A percentile compares a stretch with the other conserved stretches of the same genome.
phyloP scores from a whole-genome alignment of 2,888 invertebrate species.

The Acrocyrtus sp. region DNA sequence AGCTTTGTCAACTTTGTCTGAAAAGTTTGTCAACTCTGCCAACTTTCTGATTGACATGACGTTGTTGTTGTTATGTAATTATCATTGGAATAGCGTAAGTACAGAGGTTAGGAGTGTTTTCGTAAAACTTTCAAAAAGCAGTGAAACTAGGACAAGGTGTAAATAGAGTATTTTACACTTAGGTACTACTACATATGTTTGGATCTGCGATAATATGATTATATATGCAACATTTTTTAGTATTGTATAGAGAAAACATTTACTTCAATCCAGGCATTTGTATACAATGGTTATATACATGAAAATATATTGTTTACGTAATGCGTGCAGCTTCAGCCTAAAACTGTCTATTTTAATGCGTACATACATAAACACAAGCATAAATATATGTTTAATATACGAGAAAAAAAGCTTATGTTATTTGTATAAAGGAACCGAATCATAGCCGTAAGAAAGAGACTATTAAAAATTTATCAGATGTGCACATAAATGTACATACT shows the following conservation, averaged over 20 bases:
- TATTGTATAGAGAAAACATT: constrained; percentile 23
- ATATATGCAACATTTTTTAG: constrained; percentile 44
- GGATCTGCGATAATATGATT: constrained; percentile 49
- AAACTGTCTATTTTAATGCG: constrained; percentile 47
- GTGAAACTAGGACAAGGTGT: no score
- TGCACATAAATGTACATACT: constrained; percentile 50
- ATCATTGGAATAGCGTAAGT: background rate
- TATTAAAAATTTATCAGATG: constrained; percentile 43
- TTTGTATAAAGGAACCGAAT: constrained; percentile 39
- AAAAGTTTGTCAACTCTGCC: background rate
- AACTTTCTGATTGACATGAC: background rate
- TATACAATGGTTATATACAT: constrained; percentile 7
- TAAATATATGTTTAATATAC: constrained; percentile 2
- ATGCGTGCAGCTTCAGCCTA: constrained; percentile 31
- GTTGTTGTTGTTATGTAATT: background rate
- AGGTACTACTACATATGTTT: background rate
- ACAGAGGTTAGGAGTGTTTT: background rate
- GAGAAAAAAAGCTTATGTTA: constrained; percentile 44
- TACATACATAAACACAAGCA: constrained; percentile 5
- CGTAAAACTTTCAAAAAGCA: background rate
- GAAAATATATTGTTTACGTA: constrained; percentile 1
- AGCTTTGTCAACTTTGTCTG: no score
- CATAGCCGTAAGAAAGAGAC: constrained; percentile 46
- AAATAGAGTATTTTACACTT: no score
- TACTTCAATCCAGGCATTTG: constrained; percentile 28